phyloP scores from a whole-genome alignment of 2,113 vertebrate genomes.

The Podarcis raffonei region DNA sequence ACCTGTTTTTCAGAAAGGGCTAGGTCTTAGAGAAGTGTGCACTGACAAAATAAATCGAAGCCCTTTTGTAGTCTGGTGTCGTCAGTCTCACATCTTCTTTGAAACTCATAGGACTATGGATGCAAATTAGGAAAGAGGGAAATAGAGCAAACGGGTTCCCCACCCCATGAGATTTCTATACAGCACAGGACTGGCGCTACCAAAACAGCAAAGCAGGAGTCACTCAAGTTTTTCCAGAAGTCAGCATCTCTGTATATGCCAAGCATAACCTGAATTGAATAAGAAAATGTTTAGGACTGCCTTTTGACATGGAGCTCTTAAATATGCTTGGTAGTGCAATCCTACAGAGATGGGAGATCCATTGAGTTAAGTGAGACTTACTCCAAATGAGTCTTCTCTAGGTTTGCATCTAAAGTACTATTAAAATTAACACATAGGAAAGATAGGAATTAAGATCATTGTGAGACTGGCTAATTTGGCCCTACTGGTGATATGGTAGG shows the following conservation, averaged over 20 bases:
- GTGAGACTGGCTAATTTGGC: too few relatives aligned
- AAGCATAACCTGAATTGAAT: background rate
- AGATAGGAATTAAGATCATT: too few relatives aligned
- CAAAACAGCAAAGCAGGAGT: background rate
- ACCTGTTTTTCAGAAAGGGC: too few relatives aligned
- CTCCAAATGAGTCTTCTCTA: too few relatives aligned
- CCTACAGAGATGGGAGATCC: too few relatives aligned
- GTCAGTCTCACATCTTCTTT: background rate
- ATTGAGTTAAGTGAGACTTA: too few relatives aligned
- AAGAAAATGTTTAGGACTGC: background rate
- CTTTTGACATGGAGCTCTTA: background rate
- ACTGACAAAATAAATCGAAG: background rate
- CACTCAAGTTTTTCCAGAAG: background rate
- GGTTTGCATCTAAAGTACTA: too few relatives aligned
- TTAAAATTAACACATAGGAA: background rate
- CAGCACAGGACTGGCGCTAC: background rate
- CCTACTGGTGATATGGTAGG: too few relatives aligned
- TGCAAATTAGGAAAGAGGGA: background rate
- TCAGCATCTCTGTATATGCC: background rate
- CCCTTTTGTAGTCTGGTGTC: background rate
- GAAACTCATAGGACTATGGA: too few relatives aligned
- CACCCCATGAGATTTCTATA: background rate
- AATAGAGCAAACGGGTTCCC: background rate
- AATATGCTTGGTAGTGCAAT: too few relatives aligned
- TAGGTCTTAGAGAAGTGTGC: background rate